Evolutionary conservation across 2,797 vertebrate genomes (phyloP).

Genomic region (Lophotriccus pileatus): DNA sequence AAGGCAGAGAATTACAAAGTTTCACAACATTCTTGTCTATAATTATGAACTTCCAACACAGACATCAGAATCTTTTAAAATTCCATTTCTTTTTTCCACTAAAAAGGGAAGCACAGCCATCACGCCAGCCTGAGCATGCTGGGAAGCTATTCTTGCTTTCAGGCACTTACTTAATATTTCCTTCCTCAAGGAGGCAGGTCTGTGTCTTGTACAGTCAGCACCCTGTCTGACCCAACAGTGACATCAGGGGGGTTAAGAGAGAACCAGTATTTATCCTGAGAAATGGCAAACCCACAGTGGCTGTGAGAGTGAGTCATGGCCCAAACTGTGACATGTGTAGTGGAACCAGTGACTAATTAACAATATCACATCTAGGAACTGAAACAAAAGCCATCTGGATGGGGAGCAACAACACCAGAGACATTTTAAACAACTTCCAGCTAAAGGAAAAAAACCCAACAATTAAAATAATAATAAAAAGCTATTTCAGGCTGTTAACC

Average conservation of each 20-base stretch:
- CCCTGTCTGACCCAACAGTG: background rate
- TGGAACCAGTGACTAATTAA: conserved; percentile 39
- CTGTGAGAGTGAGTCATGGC: conserved; percentile 47
- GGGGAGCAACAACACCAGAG: conserved; percentile 49
- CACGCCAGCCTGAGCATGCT: background rate
- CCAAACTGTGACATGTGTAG: background rate
- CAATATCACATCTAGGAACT: conserved; percentile 51
- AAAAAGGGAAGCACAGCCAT: background rate
- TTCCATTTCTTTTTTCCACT: background rate
- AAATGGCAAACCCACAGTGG: background rate
- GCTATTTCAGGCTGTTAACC: conserved; percentile 36
- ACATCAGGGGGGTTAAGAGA: background rate
- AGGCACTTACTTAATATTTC: conserved; percentile 26
- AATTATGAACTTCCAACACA: background rate
- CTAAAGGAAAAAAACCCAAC: background rate
- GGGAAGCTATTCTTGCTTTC: background rate
- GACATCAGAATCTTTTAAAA: background rate
- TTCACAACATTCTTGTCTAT: background rate
- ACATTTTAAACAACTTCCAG: conserved; percentile 69
- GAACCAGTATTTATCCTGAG: background rate
- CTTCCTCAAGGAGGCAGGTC: conserved; percentile 28
- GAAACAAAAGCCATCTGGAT: conserved; percentile 58
- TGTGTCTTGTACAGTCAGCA: background rate
- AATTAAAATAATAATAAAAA: background rate
- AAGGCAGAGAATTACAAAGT: background rate